Percentiles rank a stretch among this genome's conserved stretches.
Conservation (phyloP, 2,888 invertebrate genomes). For the Chrysolina oricalcia region DNA sequence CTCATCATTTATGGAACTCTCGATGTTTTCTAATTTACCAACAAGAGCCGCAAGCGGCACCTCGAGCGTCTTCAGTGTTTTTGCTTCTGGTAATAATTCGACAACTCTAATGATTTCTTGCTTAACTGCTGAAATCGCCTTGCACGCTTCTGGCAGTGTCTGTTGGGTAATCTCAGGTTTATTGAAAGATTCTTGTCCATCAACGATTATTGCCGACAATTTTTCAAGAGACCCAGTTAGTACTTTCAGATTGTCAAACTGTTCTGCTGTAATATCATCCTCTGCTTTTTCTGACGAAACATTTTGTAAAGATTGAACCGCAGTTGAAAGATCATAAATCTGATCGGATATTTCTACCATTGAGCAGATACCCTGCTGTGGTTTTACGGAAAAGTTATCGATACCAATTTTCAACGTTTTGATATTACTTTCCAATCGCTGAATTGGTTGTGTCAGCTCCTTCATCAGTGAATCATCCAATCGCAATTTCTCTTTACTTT, state of each 20-base stretch:
- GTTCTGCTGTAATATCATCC: background rate
- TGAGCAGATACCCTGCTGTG: background rate
- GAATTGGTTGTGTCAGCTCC: background rate
- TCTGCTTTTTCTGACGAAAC: background rate
- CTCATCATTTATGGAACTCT: background rate
- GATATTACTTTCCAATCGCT: background rate
- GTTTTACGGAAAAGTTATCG: background rate
- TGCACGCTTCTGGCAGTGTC: conserved; percentile 8
- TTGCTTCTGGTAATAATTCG: background rate
- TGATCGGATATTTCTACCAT: background rate
- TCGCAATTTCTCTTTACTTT: background rate
- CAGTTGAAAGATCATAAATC: background rate
- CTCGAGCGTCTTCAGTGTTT: conserved; percentile 22
- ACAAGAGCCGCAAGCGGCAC: conserved; percentile 43
- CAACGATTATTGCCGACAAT: background rate
- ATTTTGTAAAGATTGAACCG: background rate
- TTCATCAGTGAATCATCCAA: background rate
- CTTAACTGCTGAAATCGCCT: conserved; percentile 8
- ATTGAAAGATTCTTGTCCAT: conserved; percentile 25
- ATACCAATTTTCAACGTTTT: background rate
- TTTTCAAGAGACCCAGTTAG: background rate
- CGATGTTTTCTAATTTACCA: conserved; percentile 28
- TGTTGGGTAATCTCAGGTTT: conserved; percentile 21
- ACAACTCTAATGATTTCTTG: conserved; percentile 30
- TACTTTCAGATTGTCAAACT: background rate